A percentile compares a stretch with the other conserved stretches of the same genome.
Evolutionary conservation across 2,113 vertebrate genomes (phyloP).

Genomic region (Cyanistes caeruleus): DNA sequence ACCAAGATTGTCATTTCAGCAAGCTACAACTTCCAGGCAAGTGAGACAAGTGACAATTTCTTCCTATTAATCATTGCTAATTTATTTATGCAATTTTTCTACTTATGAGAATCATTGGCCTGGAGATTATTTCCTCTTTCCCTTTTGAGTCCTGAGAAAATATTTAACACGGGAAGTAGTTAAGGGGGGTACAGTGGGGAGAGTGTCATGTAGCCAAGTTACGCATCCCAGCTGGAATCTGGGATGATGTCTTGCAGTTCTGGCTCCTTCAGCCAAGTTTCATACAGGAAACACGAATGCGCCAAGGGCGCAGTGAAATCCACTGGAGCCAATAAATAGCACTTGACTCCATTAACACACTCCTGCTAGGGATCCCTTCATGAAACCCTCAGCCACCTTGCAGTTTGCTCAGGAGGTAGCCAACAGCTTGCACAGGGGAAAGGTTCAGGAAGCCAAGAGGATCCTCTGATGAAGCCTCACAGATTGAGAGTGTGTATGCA

Average conservation of each 20-base stretch:
- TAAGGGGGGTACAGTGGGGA: background rate
- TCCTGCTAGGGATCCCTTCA: background rate
- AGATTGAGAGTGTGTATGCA: background rate
- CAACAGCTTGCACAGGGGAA: background rate
- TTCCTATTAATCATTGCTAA: slow-evolving; percentile 27
- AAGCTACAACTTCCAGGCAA: slow-evolving; percentile 11
- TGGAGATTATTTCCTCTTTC: slow-evolving; percentile 22
- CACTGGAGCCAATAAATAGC: slow-evolving; percentile 21
- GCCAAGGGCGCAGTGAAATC: background rate
- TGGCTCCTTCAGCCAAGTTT: slow-evolving; percentile 16
- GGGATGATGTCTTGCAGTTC: slow-evolving; percentile 37
- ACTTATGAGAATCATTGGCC: background rate
- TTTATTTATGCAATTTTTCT: slow-evolving; percentile 38
- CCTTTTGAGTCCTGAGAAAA: slow-evolving; percentile 45
- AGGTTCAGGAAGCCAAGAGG: background rate
- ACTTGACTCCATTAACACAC: background rate
- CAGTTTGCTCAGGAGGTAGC: background rate
- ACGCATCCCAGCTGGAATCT: slow-evolving; percentile 62
- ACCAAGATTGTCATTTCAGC: slow-evolving; percentile 11
- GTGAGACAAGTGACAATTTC: slow-evolving; percentile 22
- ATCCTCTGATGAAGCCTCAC: background rate
- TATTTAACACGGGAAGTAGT: slow-evolving; percentile 33
- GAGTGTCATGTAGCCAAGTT: slow-evolving; percentile 42
- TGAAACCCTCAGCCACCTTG: background rate
- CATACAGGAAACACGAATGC: background rate